These are phyloP conservation scores for Melanotaenia duboulayi DNA, from an alignment of 2,113 vertebrate genomes.

Conservation along the genomic window DNA sequence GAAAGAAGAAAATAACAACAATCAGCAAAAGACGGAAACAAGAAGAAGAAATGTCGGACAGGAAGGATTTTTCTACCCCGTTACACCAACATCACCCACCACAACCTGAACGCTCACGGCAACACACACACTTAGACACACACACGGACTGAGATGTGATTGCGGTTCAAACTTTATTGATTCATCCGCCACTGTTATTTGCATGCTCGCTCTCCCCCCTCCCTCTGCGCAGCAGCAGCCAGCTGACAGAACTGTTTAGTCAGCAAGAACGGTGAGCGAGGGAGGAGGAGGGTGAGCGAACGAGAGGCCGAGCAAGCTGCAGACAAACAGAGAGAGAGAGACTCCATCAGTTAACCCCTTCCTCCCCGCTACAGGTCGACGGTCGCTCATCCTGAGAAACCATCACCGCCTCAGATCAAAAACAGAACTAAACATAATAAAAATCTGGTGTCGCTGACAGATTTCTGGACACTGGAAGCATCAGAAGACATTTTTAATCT, in stretches of 20 bases:
- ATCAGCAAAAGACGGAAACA: no score
- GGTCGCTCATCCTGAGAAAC: neutral
- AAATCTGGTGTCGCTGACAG: no score
- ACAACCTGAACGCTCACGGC: no score
- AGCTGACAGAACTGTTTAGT: constrained; percentile 90
- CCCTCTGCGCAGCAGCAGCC: constrained; percentile 77
- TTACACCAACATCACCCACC: neutral
- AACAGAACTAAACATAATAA: no score
- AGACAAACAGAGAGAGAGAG: constrained; percentile 35
- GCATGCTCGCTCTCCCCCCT: constrained; percentile 21
- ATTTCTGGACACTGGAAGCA: no score
- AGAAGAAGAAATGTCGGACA: no score
- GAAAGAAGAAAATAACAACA: neutral
- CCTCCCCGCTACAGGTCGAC: neutral
- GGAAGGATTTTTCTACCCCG: neutral
- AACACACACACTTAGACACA: neutral
- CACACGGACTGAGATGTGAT: constrained; percentile 10
- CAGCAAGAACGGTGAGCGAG: constrained; percentile 79
- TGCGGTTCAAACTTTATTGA: constrained; percentile 48
- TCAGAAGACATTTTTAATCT: no score
- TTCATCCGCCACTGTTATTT: constrained; percentile 43
- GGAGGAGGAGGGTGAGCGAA: constrained; percentile 15
- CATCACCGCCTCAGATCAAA: no score
- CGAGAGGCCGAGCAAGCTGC: constrained; percentile 11
- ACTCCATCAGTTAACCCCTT: constrained; percentile 24